These are phyloP conservation scores for Octodon degus DNA, from an alignment of 2,113 vertebrate species.

Conservation along the genomic window DNA sequence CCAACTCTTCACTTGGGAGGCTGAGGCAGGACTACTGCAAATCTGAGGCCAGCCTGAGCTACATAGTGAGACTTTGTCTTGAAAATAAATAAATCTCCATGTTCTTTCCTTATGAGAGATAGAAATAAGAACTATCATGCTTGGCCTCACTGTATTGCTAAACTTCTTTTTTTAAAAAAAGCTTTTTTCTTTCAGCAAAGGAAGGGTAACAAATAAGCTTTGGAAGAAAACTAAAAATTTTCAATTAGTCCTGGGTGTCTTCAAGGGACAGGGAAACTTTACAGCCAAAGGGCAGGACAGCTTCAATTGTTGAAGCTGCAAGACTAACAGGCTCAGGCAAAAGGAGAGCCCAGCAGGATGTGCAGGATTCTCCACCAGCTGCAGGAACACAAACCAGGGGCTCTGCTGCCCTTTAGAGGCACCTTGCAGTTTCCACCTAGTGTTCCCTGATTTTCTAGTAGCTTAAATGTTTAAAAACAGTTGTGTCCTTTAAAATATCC, in stretches of 20 bases:
- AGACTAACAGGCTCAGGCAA: conserved; percentile 70
- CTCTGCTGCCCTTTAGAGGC: conserved; percentile 63
- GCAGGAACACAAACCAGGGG: conserved; percentile 45
- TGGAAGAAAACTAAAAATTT: conserved; percentile 36
- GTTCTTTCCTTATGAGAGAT: background rate
- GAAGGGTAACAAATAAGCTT: background rate
- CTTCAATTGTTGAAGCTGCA: conserved; percentile 71
- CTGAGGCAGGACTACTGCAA: background rate
- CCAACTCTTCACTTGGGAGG: background rate
- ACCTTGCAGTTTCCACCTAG: conserved; percentile 73
- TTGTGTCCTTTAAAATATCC: background rate
- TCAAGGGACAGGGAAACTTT: conserved; percentile 69
- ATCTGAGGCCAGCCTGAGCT: background rate
- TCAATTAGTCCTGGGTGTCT: conserved; percentile 58
- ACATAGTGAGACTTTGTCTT: background rate
- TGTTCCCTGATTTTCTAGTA: conserved; percentile 71
- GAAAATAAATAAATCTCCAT: background rate
- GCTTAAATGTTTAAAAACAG: background rate
- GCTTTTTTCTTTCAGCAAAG: conserved; percentile 30
- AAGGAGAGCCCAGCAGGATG: conserved; percentile 17
- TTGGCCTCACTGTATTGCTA: background rate
- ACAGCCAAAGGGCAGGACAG: conserved; percentile 63
- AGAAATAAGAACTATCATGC: background rate
- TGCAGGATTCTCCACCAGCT: conserved; percentile 72
- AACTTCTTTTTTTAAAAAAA: background rate